Evolutionary conservation across 2,888 invertebrate species (phyloP), one percentile per base, ranked within the genome.

Genomic region (Melanophora roralis): DNA sequence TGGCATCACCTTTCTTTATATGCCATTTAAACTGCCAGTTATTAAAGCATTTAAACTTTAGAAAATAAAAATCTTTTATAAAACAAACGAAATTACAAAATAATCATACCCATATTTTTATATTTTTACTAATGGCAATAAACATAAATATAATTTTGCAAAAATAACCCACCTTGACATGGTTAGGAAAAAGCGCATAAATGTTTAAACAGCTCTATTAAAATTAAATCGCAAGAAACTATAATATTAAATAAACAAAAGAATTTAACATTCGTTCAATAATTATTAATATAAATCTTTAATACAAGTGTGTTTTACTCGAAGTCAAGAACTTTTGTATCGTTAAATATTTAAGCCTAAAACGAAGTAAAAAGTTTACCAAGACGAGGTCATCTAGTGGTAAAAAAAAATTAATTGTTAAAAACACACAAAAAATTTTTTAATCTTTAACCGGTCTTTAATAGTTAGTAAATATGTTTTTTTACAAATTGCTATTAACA

Each of bases 131-230:
- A 51, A 51, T 21, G 11, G 55, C 53, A 5, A 19, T 34, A 68
- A 47, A 57, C 14, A 9, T 34, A 40, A 14, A 14, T 23, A 40
- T 38, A 49, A 38, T 27, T 27, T 27, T 27, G 27, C 27, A 5
- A 27, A 27, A 57, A 57, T 64, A 59, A 40, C 49, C 51, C 34
- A 69, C 76, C 76, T 77, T 77, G 76, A 77, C 76, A 64, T 77
- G 69, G 47, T 76, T 76, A 27, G 36, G 14, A 14, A 27, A 19
- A 43, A 34, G 32, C 23, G 67, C 40, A 9, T 67, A 59, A 23
- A 14, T 67, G 49, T 27, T 74, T 21, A 59, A 74, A 60, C 19
- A 74, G 38, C 6, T 38, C 1, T 40, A 16, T 36, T 12, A 27
- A 27, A 27, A 27, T 47, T 11, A 45, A 55, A n/a, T 51, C 34